phyloP scores from a whole-genome alignment of 30 jellyfish, hydroid and myxozoan species.

The Catostylus mosaicus region DNA sequence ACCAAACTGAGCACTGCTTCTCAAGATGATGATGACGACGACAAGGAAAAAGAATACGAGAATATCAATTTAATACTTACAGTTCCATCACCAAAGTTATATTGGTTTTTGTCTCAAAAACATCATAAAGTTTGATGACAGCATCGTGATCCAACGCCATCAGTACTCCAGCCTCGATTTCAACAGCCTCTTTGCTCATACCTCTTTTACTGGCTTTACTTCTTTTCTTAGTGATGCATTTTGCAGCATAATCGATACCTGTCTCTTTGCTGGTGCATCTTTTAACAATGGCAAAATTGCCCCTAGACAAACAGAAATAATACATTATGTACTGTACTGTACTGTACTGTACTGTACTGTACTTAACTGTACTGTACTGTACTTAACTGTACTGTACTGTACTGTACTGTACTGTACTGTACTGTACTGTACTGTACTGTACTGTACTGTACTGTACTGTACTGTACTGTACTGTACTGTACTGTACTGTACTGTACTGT shows the following conservation, averaged over 20 bases:
- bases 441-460: background rate
- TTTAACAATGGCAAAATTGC: conserved; percentile 95
- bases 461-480: background rate
- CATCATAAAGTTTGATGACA: conserved; percentile 82
- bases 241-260: conserved; percentile 82
- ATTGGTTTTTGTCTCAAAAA: conserved; percentile 73
- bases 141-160: conserved; percentile 76
- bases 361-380: background rate
- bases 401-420: background rate
- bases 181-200: conserved; percentile 82
- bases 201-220: conserved; percentile 87
- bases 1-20: too few species aligned
- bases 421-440: background rate
- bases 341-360: background rate
- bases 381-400: background rate
- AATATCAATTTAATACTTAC: conserved; percentile 56
- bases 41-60: background rate
- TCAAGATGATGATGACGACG: background rate
- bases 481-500: conserved; percentile 2
- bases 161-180: conserved; percentile 88
- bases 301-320: conserved; percentile 56
- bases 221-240: conserved; percentile 81
- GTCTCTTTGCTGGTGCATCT: conserved; percentile 72
- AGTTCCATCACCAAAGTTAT: conserved; percentile 85
- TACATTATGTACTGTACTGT: background rate